These are phyloP conservation scores for Forbesichthys agassizii DNA, from an alignment of 2,113 vertebrate genomes.

Conservation along the genomic window DNA sequence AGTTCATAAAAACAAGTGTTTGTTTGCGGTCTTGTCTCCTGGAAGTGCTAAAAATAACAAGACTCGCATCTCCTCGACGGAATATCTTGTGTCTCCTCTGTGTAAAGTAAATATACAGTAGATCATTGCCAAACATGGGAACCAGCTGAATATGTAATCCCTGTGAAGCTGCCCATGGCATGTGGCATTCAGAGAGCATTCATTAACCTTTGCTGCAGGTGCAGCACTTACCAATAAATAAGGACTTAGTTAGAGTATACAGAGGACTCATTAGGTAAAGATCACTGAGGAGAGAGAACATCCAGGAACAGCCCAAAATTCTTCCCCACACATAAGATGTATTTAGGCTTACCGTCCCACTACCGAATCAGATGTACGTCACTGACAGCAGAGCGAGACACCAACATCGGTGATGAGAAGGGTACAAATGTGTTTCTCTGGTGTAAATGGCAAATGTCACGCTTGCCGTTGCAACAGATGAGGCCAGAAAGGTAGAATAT, in stretches of 20 bases:
- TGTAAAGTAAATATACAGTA: constrained; percentile 54
- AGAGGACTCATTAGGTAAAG: constrained; percentile 38
- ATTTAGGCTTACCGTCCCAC: no score
- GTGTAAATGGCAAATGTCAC: constrained; percentile 72
- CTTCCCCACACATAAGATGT: no score
- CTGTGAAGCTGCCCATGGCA: constrained; percentile 44
- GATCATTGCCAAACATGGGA: constrained; percentile 48
- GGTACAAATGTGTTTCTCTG: constrained; percentile 56
- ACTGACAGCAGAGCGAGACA: constrained; percentile 13
- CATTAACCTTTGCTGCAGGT: constrained; percentile 71
- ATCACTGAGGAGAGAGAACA: constrained; percentile 17
- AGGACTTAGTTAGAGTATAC: constrained; percentile 32
- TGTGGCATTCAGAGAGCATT: constrained; percentile 73
- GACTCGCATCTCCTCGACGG: constrained; percentile 53
- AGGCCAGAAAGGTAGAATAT: not conserved
- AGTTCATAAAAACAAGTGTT: constrained; percentile 2
- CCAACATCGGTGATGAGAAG: constrained; percentile 43
- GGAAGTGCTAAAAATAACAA: constrained; percentile 49
- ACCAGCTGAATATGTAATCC: constrained; percentile 66
- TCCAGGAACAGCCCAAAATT: not conserved
- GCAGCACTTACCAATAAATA: constrained; percentile 54
- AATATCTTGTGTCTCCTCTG: constrained; percentile 26
- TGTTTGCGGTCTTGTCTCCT: constrained; percentile 37
- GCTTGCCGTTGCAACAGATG: constrained; percentile 23
- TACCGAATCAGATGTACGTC: constrained; percentile 22